Evolutionary conservation across 2,888 invertebrate species (phyloP), one percentile per base, ranked within the genome.

Genomic region (Spodoptera littoralis): DNA sequence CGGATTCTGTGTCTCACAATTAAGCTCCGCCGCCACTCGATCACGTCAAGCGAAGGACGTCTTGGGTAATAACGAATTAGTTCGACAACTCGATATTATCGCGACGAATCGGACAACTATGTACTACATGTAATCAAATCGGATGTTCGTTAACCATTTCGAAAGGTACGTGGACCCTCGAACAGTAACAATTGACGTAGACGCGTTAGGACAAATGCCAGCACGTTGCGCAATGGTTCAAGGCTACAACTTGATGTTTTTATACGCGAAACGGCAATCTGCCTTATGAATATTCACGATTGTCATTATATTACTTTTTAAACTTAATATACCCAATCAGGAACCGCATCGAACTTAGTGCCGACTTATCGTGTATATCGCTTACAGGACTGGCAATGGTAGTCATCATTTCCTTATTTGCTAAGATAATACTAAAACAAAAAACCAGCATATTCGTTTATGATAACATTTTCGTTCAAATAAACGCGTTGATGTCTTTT

Each of bases 211-310:
- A 84, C 84, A 90, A 91, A 91, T 88, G 88, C 81, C 88, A 84
- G 67, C 65, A 56, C 60, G 79, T 90, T 90, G 84, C 88, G 89
- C 88, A 90, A 92, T 79, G 84, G 92, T 91, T 93, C 93, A 93
- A 93, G 92, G 93, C 82, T 88, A 87, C 82, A 79, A 83, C 73
- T 67, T 59, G 72, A 76, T 80, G 79, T 76, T 79, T 36, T 81
- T 79, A 78, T 70, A 65, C 76, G 73, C 72, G 75, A 85, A 83
- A 77, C 82, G 82, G 83, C 84, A 84, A 80, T 81, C 61, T 68
- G 77, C 60, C 77, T 83, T 73, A 83, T 80, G 79, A 82, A 84
- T 81, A 87, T 80, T 82, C 77, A 82, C 70, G 79, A 79, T 69
- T 79, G 70, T 81, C 76, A 80, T 84, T 80, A 82, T 75, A 68